Base-by-base conservation (phyloP, 64 coral and sea anemone genomes). In the Porites australiensis region DNA sequence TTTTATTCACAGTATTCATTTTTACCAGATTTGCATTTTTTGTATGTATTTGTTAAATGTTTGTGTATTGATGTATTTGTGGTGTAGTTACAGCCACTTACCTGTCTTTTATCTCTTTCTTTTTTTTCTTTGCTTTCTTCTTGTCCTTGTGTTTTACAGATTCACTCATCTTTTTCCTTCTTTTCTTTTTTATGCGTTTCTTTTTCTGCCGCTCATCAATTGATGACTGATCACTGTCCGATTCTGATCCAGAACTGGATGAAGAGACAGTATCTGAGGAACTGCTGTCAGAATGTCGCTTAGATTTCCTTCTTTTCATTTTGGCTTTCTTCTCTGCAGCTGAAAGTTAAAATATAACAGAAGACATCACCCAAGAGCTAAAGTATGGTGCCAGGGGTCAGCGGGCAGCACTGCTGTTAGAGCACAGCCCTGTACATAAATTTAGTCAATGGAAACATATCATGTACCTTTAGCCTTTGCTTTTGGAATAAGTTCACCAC, bases 401-500 rank as follows among this genome's bases (percentile, higher is more conserved):
- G 27, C 27, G 27, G 27, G 27, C 27, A 37, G 27, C 27, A 37
- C 1, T 37, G 0, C 27, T 37, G 27, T 1, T 37, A 37, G 27
- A 37, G 27, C 27, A 37, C 27, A 37, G 27, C 1, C 1, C 22
- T 70, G 23, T 22, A 8, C 20, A 22, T 11, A 7, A 11, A 7
- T 55, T 55, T 11, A 55, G 53, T 55, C 5, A 7, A 55, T 55
- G 11, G 5, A 7, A 46, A 5, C 13, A 50, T 19, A 19, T 50
- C 19, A 4, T 49, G 6, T 86, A 96, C 94, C 94, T 94, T 98
- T 98, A 15, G 88, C 90, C 77, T 90, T 93, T 46, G 94, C 89
- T 87, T 98, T 98, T 0, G 97, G 97, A 63, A 98, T 94, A 58
- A 98, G 87, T 80, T 98, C 97, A 10, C 97, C 97, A 91, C 97